A percentile compares a stretch with the other conserved stretches of the same genome.
Conservation (phyloP, 2,113 vertebrate genomes). For the Emydura subglobosa region DNA sequence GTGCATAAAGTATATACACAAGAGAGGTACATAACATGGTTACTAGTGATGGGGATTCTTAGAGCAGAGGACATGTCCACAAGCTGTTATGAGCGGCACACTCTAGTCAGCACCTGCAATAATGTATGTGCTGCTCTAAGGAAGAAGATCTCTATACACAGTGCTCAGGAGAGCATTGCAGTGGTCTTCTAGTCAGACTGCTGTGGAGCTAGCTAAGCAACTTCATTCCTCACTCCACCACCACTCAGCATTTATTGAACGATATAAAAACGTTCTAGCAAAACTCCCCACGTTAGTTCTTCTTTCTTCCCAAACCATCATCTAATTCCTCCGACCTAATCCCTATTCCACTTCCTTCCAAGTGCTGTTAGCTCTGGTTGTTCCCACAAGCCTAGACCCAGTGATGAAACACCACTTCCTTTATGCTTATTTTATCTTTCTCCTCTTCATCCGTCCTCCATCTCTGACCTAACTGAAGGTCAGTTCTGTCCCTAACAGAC, state of each 20-base stretch:
- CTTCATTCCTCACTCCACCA: not conserved
- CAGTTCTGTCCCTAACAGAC: not conserved
- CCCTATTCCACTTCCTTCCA: not conserved
- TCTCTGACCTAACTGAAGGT: not conserved
- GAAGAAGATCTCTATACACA: not conserved
- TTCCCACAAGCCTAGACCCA: not conserved
- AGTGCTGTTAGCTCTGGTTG: not conserved
- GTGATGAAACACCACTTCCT: not conserved
- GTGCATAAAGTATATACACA: not conserved
- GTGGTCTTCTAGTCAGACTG: too few species aligned
- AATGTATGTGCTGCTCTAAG: not conserved
- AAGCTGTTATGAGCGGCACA: not conserved
- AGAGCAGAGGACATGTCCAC: not conserved
- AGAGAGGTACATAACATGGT: not conserved
- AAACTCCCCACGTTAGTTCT: not conserved
- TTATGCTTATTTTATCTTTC: not conserved
- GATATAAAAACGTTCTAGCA: not conserved
- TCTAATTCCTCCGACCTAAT: not conserved
- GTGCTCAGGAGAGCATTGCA: not conserved
- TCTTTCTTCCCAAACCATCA: not conserved
- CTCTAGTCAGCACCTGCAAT: not conserved
- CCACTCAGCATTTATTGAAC: not conserved
- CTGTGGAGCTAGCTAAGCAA: not conserved
- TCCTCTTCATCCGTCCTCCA: rapidly evolving
- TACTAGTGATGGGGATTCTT: not conserved